phyloP scores from a whole-genome alignment of 1,140 invertebrate species.

The Sipha flava region DNA sequence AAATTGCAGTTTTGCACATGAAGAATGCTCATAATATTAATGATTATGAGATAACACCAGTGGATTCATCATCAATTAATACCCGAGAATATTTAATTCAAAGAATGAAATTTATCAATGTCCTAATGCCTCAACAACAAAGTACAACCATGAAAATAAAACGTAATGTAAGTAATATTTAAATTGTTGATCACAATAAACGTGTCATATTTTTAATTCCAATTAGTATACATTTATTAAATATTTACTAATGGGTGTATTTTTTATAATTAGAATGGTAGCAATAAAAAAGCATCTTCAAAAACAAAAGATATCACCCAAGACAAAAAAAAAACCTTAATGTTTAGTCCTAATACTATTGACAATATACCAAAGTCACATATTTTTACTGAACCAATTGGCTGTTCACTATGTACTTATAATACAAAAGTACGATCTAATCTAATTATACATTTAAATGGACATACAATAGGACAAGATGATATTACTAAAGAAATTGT shows the following conservation, averaged over 20 bases:
- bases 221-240: no score
- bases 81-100: background rate
- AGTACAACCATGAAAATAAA: background rate
- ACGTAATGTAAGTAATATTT: background rate
- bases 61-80: background rate
- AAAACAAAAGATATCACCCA: background rate
- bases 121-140: background rate
- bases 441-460: conserved; percentile 59
- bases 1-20: background rate
- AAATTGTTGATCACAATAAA: no score
- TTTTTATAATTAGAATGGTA: background rate
- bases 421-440: conserved; percentile 54
- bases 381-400: conserved; percentile 24
- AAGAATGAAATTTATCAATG: background rate
- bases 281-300: background rate
- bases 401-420: conserved; percentile 29
- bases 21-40: background rate
- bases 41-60: background rate
- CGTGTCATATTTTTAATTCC: no score
- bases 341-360: conserved; percentile 12
- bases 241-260: no score
- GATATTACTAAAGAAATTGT: conserved; percentile 50
- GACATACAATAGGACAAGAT: conserved; percentile 56
- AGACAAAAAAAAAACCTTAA: background rate
- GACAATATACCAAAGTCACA: conserved; percentile 12